Conservation (phyloP, 1,140 invertebrate genomes). For the Helicoverpa zea region DNA sequence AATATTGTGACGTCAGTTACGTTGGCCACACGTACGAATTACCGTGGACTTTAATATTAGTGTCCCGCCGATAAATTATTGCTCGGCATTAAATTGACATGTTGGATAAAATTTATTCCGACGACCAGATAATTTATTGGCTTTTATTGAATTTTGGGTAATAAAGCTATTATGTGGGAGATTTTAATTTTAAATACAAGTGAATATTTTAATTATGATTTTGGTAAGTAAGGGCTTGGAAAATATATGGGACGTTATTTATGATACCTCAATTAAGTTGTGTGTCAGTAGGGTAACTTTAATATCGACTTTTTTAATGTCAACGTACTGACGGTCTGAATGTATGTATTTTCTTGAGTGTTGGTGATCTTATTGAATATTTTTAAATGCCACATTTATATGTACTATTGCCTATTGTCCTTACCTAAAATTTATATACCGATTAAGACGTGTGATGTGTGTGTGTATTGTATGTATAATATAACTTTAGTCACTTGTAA, state of each 20-base stretch:
- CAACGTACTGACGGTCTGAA: no score
- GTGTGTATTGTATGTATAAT: no score
- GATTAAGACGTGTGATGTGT: no score
- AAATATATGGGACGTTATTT: neutral
- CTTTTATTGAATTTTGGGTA: constrained; percentile 6
- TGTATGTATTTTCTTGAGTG: no score
- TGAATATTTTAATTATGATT: neutral
- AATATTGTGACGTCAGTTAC: constrained; percentile 30
- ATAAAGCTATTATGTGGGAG: neutral
- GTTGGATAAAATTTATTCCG: constrained; percentile 18
- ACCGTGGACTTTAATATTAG: constrained; percentile 33
- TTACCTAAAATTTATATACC: no score
- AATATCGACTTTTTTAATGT: no score
- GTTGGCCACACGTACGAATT: constrained; percentile 15
- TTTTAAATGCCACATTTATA: no score
- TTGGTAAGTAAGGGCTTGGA: neutral
- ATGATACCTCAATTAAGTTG: neutral
- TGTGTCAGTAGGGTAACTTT: no score
- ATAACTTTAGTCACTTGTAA: no score
- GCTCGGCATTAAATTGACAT: constrained; percentile 24
- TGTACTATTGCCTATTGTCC: no score
- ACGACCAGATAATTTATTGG: constrained; percentile 23
- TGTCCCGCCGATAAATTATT: constrained; percentile 33
- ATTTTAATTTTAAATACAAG: neutral
- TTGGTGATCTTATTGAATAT: no score